Evolutionary conservation across 2,797 vertebrate genomes (phyloP).

Genomic region (Pyrocephalus nanus): DNA sequence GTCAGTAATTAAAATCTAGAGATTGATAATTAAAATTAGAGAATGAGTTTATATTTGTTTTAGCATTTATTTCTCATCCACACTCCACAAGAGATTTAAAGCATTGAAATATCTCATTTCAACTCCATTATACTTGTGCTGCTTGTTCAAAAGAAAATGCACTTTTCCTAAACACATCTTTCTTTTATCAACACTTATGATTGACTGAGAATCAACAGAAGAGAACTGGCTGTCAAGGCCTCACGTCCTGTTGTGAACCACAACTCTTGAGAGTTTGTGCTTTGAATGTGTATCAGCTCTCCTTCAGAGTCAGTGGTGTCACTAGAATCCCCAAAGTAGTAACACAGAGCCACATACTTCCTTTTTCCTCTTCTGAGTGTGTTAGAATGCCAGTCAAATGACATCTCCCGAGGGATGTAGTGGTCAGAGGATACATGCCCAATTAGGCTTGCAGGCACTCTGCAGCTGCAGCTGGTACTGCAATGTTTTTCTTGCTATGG

Average conservation of each 20-base stretch:
- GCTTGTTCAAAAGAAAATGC: background rate
- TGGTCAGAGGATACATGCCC: background rate
- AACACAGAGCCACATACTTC: background rate
- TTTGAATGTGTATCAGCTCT: background rate
- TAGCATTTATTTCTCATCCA: conserved; percentile 9
- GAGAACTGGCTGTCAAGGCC: background rate
- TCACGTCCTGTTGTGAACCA: background rate
- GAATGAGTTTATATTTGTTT: background rate
- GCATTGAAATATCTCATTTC: conserved; percentile 12
- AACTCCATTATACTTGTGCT: background rate
- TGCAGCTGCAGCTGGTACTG: background rate
- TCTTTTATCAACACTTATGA: background rate
- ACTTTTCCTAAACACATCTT: background rate
- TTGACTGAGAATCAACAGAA: conserved; percentile 33
- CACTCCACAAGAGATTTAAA: background rate
- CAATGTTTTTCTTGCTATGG: background rate
- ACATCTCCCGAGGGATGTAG: background rate
- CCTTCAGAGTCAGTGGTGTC: background rate
- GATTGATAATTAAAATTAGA: background rate
- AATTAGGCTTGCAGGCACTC: background rate
- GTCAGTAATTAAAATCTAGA: conserved; percentile 37
- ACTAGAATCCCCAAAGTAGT: background rate
- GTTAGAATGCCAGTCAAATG: background rate
- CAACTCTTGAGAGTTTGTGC: background rate
- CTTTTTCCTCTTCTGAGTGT: background rate